phyloP scores from a whole-genome alignment of 2,797 vertebrate species.

The Enteromius thamalakanensis region DNA sequence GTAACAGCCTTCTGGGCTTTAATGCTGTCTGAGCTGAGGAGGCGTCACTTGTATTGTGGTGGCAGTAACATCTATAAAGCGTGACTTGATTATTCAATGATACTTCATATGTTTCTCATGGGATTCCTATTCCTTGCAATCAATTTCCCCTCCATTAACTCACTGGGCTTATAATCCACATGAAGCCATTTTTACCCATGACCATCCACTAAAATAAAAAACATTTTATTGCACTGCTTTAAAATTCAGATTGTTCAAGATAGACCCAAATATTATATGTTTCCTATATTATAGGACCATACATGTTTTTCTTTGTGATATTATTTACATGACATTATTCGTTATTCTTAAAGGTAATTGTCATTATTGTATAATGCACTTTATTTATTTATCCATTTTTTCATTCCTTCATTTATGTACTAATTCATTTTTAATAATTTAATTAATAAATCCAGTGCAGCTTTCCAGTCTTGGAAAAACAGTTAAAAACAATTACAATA shows the following conservation, averaged over 20 bases:
- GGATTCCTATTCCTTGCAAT: background rate
- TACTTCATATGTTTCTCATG: constrained; percentile 5
- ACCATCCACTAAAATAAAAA: background rate
- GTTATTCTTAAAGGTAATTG: background rate
- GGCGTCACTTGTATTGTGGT: constrained; percentile 6
- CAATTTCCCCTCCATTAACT: background rate
- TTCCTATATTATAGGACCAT: background rate
- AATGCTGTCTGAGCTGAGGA: constrained; percentile 8
- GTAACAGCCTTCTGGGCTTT: background rate
- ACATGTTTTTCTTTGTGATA: background rate
- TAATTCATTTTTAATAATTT: no score
- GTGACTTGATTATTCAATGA: constrained; percentile 16
- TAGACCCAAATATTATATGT: background rate
- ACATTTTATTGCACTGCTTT: background rate
- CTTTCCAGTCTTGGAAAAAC: no score
- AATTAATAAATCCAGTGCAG: no score
- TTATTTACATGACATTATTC: background rate
- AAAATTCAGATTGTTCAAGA: background rate
- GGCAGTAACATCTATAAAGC: constrained; percentile 1
- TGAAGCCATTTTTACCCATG: background rate
- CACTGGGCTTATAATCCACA: background rate
- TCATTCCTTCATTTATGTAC: no score
- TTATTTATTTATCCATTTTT: background rate
- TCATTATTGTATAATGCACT: no score
- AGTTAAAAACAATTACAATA: no score